These are phyloP conservation scores for Pemphigus obesinymphae DNA, from an alignment of 1,140 invertebrate species.

Conservation along the genomic window DNA sequence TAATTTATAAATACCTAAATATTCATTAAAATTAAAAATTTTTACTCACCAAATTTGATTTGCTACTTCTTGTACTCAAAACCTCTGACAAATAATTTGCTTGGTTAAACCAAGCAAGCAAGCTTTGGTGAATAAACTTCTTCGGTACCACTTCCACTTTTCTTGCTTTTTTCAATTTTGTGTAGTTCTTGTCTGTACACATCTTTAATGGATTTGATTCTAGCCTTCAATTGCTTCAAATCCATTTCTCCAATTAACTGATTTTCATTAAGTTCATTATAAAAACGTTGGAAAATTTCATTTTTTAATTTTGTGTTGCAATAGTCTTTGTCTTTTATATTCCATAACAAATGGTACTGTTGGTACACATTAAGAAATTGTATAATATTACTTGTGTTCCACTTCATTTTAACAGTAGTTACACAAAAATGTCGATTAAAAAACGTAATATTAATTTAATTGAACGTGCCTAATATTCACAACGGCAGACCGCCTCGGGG, in stretches of 20 bases:
- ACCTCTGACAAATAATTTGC: constrained; percentile 35
- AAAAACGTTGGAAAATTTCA: constrained; percentile 18
- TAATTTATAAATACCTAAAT: neutral
- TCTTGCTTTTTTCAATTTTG: constrained; percentile 35
- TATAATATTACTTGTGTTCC: constrained; percentile 1
- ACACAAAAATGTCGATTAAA: neutral
- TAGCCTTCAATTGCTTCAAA: constrained; percentile 6
- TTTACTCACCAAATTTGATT: neutral
- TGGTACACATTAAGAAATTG: constrained; percentile 15
- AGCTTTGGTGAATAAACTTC: constrained; percentile 39
- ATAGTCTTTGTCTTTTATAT: constrained; percentile 13
- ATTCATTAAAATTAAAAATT: neutral
- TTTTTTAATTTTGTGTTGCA: constrained; percentile 16
- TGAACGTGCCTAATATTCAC: neutral
- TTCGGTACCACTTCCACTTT: constrained; percentile 33
- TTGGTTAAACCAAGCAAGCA: constrained; percentile 23
- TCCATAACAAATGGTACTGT: constrained; percentile 13
- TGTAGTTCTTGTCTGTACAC: too few species aligned
- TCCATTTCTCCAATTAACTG: constrained; percentile 10
- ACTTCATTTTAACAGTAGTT: constrained; percentile 14
- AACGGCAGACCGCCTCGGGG: neutral
- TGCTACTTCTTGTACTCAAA: constrained; percentile 14
- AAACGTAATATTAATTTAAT: constrained; percentile 4
- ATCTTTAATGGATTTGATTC: constrained; percentile 25
- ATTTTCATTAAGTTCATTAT: constrained; percentile 14